Conservation (phyloP, 64 coral and sea anemone genomes). For the Actinia equina region DNA sequence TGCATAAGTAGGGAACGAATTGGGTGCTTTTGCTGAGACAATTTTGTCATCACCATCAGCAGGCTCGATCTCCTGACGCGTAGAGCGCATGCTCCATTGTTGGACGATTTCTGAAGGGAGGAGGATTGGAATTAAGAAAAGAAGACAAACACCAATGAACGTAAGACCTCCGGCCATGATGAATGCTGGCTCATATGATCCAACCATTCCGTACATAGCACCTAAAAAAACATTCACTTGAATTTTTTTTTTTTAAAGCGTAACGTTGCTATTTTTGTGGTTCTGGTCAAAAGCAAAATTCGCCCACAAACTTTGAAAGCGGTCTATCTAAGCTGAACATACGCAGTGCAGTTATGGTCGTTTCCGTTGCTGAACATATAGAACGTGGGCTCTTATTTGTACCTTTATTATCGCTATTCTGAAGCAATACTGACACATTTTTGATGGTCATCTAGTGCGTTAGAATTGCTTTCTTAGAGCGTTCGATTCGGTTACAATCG, state of each 20-base stretch:
- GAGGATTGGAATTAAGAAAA: conserved; percentile 67
- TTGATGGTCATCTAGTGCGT: too few relatives aligned
- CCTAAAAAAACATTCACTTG: conserved; percentile 13
- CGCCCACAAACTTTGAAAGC: too few relatives aligned
- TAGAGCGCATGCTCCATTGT: conserved; percentile 58
- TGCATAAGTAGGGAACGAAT: neutral
- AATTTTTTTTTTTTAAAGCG: neutral
- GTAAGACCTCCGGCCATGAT: conserved; percentile 88
- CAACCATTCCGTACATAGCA: conserved; percentile 64
- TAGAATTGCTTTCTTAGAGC: too few relatives aligned
- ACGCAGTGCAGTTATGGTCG: too few relatives aligned
- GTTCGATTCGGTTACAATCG: too few relatives aligned
- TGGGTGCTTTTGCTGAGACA: neutral
- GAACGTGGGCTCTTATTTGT: neutral
- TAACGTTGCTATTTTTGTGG: neutral
- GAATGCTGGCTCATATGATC: conserved; percentile 70
- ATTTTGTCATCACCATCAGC: neutral
- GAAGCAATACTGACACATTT: too few relatives aligned
- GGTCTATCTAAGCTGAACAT: too few relatives aligned
- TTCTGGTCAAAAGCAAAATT: too few relatives aligned
- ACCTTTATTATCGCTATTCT: too few relatives aligned
- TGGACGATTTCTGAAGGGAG: conserved; percentile 67
- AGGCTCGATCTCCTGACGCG: conserved; percentile 6
- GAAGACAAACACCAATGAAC: conserved; percentile 61
- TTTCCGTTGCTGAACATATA: neutral